Conservation (phyloP, 2,797 vertebrate genomes). For the Cyclura pinguis region DNA sequence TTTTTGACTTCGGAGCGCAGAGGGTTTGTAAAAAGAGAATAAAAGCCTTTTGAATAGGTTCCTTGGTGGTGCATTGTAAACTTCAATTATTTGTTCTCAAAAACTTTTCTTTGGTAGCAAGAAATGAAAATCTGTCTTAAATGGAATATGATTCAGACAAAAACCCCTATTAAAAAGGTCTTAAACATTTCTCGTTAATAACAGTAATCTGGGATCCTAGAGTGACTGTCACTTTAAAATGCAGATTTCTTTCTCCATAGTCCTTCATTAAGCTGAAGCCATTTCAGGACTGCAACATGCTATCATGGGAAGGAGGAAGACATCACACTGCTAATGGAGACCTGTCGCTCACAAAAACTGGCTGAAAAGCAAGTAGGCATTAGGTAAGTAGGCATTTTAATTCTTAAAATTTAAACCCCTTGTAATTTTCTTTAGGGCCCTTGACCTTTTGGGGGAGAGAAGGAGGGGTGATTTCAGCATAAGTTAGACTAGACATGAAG, state of each 20-base stretch:
- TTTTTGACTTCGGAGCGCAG: conserved; percentile 63
- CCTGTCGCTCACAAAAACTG: conserved; percentile 81
- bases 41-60: conserved; percentile 63
- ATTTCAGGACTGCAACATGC: conserved; percentile 64
- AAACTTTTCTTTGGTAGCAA: conserved; percentile 57
- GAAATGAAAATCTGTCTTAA: conserved; percentile 64
- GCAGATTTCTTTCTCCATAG: conserved; percentile 34
- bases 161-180: conserved; percentile 68
- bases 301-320: conserved; percentile 71
- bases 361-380: conserved; percentile 74
- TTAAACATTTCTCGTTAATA: conserved; percentile 78
- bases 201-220: conserved; percentile 70
- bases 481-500: conserved; percentile 1
- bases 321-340: conserved; percentile 71
- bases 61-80: conserved; percentile 66
- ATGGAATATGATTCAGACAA: conserved; percentile 71
- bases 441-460: conserved; percentile 71
- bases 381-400: conserved; percentile 72
- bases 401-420: conserved; percentile 81
- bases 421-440: conserved; percentile 80
- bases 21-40: conserved; percentile 69
- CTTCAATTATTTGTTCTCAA: conserved; percentile 72
- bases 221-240: conserved; percentile 72
- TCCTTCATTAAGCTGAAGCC: conserved; percentile 67
- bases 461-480: conserved; percentile 61